These are phyloP conservation scores for Amphiprion percula DNA, from an alignment of 2,113 vertebrate genomes.

Conservation along the genomic window DNA sequence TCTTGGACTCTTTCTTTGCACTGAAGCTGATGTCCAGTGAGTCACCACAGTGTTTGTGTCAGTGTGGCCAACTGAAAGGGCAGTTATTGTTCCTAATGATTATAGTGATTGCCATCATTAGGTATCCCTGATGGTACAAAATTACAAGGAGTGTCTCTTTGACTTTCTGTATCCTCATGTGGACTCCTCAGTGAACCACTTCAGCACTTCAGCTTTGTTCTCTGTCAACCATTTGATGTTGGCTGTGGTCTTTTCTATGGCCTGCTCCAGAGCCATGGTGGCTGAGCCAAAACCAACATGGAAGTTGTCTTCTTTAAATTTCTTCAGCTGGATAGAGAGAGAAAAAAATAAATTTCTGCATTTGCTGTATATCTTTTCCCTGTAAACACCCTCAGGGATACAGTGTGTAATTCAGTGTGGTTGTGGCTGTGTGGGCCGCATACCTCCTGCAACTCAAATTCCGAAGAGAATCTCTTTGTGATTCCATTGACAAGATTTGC, in stretches of 20 bases:
- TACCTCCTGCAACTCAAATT: slow-evolving; percentile 92
- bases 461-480: slow-evolving; percentile 86
- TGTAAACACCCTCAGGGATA: background rate
- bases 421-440: slow-evolving; percentile 1
- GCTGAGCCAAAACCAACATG: slow-evolving; percentile 90
- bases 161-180: slow-evolving; percentile 36
- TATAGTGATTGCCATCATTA: slow-evolving; percentile 18
- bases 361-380: background rate
- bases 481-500: slow-evolving; percentile 83
- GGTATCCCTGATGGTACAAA: slow-evolving; percentile 8
- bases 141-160: background rate
- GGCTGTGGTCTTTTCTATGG: slow-evolving; percentile 88
- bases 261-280: slow-evolving; percentile 89
- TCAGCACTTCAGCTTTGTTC: slow-evolving; percentile 82
- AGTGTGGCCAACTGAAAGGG: background rate
- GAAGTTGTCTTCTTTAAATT: slow-evolving; percentile 87
- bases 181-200: slow-evolving; percentile 83
- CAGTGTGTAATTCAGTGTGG: slow-evolving; percentile 3
- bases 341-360: background rate
- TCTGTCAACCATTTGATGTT: slow-evolving; percentile 92
- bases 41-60: background rate
- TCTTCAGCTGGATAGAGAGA: slow-evolving; percentile 85
- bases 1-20: background rate
- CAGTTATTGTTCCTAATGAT: background rate
- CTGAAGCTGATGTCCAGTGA: background rate